Evolutionary conservation across 2,113 vertebrate genomes (phyloP).

Genomic region (Clinocottus analis): DNA sequence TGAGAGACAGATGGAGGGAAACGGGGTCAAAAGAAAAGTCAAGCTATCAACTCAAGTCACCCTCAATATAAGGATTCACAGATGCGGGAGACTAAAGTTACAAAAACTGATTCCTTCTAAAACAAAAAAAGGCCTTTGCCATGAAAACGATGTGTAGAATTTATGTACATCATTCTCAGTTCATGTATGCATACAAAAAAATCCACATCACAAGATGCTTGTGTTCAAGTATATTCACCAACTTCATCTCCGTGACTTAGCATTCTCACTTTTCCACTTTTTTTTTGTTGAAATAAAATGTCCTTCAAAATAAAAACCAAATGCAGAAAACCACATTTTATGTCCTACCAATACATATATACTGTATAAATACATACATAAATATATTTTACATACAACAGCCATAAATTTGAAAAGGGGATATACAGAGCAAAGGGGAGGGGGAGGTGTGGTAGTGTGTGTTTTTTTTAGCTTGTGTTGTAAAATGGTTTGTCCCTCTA

Average conservation of each 20-base stretch:
- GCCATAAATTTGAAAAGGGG: slow-evolving; percentile 86
- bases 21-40: slow-evolving; percentile 55
- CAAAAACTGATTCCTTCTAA: slow-evolving; percentile 77
- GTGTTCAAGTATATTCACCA: slow-evolving; percentile 85
- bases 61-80: slow-evolving; percentile 81
- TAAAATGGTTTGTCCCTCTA: slow-evolving; percentile 75
- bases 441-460: slow-evolving; percentile 76
- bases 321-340: slow-evolving; percentile 86
- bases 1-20: slow-evolving; percentile 68
- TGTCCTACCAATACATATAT: slow-evolving; percentile 89
- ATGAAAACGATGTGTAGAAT: slow-evolving; percentile 80
- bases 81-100: slow-evolving; percentile 80
- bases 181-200: slow-evolving; percentile 84
- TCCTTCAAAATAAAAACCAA: slow-evolving; percentile 84
- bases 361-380: slow-evolving; percentile 90
- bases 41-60: slow-evolving; percentile 77
- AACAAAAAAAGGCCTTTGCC: slow-evolving; percentile 82
- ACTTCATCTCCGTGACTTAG: slow-evolving; percentile 77
- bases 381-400: slow-evolving; percentile 90
- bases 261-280: slow-evolving; percentile 77
- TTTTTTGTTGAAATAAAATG: slow-evolving; percentile 77
- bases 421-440: slow-evolving; percentile 80
- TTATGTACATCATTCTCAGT: slow-evolving; percentile 80
- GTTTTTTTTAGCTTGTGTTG: slow-evolving; percentile 80
- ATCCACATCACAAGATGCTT: slow-evolving; percentile 83